Conservation (phyloP, 1,140 invertebrate genomes). For the Drosophila pseudoananassae region DNA sequence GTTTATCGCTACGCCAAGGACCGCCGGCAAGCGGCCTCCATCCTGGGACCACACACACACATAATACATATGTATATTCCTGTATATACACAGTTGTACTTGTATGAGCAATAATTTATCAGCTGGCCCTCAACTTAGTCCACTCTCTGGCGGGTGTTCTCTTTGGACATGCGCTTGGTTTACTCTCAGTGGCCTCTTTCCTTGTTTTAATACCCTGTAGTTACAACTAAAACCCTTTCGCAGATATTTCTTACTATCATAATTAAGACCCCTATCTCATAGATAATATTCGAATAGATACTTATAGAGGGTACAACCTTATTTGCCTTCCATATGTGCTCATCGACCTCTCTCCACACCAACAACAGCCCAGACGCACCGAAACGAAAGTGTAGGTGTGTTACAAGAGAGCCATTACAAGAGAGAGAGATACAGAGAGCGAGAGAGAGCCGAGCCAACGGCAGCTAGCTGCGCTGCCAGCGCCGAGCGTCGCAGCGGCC, state of each 20-base stretch:
- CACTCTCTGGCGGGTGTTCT: conserved; percentile 25
- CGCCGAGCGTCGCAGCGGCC: conserved; percentile 24
- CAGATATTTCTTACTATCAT: too few species aligned
- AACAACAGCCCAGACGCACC: conserved; percentile 32
- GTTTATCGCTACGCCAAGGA: conserved; percentile 73
- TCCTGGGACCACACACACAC: conserved; percentile 49
- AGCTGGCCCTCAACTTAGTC: conserved; percentile 65
- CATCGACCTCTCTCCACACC: conserved; percentile 75
- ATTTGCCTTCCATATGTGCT: conserved; percentile 48
- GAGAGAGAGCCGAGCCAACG: conserved; percentile 45
- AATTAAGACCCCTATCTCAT: too few species aligned
- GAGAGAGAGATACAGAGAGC: conserved; percentile 3
- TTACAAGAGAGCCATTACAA: conserved; percentile 26
- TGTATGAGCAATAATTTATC: conserved; percentile 62
- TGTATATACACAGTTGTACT: conserved; percentile 3
- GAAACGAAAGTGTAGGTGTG: conserved; percentile 60
- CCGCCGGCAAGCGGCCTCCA: conserved; percentile 61
- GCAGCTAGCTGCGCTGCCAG: conserved; percentile 48
- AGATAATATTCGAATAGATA: not conserved
- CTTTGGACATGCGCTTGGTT: conserved; percentile 50
- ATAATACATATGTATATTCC: conserved; percentile 4
- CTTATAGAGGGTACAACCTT: conserved; percentile 8
- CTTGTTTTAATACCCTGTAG: conserved; percentile 38
- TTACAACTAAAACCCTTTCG: too few species aligned
- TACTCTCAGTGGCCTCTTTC: conserved; percentile 59